Evolutionary conservation across 1,140 invertebrate genomes (phyloP), one percentile per base, ranked within the genome.

Genomic region (Scaptomyza graminum): DNA sequence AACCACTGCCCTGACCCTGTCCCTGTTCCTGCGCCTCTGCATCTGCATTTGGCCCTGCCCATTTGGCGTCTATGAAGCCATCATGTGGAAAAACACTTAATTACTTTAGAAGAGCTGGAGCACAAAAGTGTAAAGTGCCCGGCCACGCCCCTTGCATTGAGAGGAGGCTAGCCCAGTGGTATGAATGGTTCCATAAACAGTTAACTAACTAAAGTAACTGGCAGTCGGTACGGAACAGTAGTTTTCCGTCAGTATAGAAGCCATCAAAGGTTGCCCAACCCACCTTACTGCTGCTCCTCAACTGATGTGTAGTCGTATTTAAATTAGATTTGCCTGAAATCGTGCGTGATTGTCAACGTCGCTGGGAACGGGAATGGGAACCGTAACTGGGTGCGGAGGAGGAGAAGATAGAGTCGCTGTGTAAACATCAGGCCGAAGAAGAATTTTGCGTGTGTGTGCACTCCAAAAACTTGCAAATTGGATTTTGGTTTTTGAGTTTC

Each of bases 81-180:
- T 87, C 82, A 87, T 87, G 82, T 87, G 82, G 82, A 87, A 87
- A 87, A 87, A 87, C 82, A 87, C 82, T 87, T 87, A 87, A 87
- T 87, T 87, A 87, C 82, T 87, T 87, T 82, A 79, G 82, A 87
- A 88, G 83, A 87, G 82, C 82, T 76, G 70, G 52, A 68, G 75
- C 68, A 88, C 83, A 87, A 87, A 87, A 87, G 82, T 87, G 83
- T 87, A 87, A 87, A 87, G 82, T 87, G 82, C 75, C 54, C 43
- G 64, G 66, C 82, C 83, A 87, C 82, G 75, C 82, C 82, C 63
- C 59, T 44, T 63, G 44, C 76, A 56, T 46, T 54, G 28, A 8
- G 31, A 8, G 25, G 44, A 52, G 67, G 57, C 39, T 52, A 22
- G 65, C 5, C 28, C 49, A 44, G 11, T 22, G 57, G 34, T 50